phyloP scores from a whole-genome alignment of 2,888 invertebrate species.

The Dynastes grantii region DNA sequence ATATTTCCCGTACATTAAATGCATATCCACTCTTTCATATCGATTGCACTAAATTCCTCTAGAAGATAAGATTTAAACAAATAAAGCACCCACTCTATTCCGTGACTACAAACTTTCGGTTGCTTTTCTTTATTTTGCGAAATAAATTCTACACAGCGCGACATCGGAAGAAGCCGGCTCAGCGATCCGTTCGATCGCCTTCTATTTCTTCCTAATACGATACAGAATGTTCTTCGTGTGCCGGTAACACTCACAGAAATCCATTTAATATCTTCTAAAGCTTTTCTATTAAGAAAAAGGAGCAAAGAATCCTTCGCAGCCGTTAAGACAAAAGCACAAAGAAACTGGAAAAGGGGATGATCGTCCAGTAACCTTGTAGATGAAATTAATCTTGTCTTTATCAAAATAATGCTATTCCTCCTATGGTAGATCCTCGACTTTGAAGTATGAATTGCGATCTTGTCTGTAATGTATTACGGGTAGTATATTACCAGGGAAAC shows the following conservation, averaged over 20 bases:
- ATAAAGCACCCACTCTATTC: not conserved
- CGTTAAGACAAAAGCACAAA: no score
- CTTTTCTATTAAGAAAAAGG: no score
- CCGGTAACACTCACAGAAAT: not conserved
- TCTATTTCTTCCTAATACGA: constrained; percentile 15
- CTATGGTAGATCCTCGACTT: not conserved
- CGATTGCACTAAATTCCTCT: no score
- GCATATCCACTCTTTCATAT: no score
- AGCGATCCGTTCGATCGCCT: not conserved
- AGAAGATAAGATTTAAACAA: not conserved
- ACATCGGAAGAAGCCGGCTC: not conserved
- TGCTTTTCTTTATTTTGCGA: not conserved
- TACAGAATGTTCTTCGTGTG: not conserved
- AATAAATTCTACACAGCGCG: constrained; percentile 1
- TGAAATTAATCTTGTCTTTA: constrained; percentile 11
- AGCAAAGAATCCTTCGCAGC: no score
- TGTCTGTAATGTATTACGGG: constrained; percentile 12
- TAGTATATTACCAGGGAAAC: constrained; percentile 6
- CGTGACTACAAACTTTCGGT: not conserved
- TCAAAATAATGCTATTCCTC: constrained; percentile 6
- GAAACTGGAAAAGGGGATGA: not conserved
- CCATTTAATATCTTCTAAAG: not conserved
- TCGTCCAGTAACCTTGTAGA: not conserved
- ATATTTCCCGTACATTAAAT: no score
- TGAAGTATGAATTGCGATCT: not conserved